Evolutionary conservation across 1,140 invertebrate species (phyloP), one percentile per base, ranked within the genome.

Genomic region (Drosophila simulans): DNA sequence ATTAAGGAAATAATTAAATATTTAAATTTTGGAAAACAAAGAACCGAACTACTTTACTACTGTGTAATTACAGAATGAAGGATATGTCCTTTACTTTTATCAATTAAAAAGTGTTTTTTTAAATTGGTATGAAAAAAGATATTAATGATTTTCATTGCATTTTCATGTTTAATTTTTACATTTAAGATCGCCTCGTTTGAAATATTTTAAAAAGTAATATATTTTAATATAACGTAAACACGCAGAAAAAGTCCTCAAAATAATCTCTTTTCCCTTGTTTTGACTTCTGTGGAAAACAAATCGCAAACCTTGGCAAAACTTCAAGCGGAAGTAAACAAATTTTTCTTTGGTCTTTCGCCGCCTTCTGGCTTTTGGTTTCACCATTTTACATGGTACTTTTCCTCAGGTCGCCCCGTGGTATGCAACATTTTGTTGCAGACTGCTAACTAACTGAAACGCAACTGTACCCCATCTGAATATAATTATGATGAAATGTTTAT

Each of bases 271-370:
- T 42, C 12, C 13, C 39, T 42, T 57, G 53, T 68, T 72, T 54
- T 73, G 39, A 39, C 25, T 58, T 25, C 13, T 39, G 52, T 31
- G 15, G 48, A 39, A 57, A 69, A 70, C 53, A 70, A 70, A 70
- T 70, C 43, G 27, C 64, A 27, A 69, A 57, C 51, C 66, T 69
- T 69, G 66, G 56, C 57, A 62, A 62, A 73, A 73, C 55, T 62
- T 59, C 69, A 73, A 73, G 40, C 68, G 69, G 69, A 72, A 63
- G 56, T 55, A 53, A 73, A 73, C 68, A 63, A 72, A 72, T 72
- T 72, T 59, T 59, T 72, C 68, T 72, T 71, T 48, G 13, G 39
- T 17, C 34, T 70, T 56, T 40, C 17, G 17, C 15, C n/a, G 27
- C 48, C 8, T 11, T 17, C 5, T 34, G 31, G 10, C 27, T 25